phyloP scores from a whole-genome alignment of 2,888 invertebrate genomes.

The Apoda limacodes region DNA sequence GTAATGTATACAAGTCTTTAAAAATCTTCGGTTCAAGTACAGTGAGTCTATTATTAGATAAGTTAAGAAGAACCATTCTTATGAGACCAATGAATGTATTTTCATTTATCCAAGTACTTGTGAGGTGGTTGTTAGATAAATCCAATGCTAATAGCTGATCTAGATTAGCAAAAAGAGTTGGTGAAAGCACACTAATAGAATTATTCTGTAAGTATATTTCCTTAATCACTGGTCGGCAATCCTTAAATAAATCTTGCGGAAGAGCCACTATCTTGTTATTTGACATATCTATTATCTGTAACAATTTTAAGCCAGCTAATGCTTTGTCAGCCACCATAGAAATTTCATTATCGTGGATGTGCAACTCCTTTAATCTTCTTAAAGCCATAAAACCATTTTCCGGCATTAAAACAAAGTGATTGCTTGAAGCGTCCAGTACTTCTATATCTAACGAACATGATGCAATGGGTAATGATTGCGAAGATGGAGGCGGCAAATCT shows the following conservation, averaged over 20 bases:
- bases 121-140: conserved; percentile 86
- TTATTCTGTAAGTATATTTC: conserved; percentile 93
- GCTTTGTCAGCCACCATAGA: conserved; percentile 89
- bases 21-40: conserved; percentile 87
- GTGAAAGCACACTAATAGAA: conserved; percentile 87
- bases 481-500: conserved; percentile 54
- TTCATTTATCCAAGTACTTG: conserved; percentile 87
- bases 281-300: conserved; percentile 89
- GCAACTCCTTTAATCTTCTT: conserved; percentile 81
- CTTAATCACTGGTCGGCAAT: conserved; percentile 82
- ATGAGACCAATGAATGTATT: conserved; percentile 90
- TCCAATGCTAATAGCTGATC: conserved; percentile 85
- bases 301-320: conserved; percentile 80
- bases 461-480: conserved; percentile 49
- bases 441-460: conserved; percentile 85
- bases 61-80: conserved; percentile 86
- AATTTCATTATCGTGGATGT: conserved; percentile 90
- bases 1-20: conserved; percentile 85
- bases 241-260: conserved; percentile 86
- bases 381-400: conserved; percentile 85
- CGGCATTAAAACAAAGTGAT: conserved; percentile 86
- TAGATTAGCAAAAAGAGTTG: conserved; percentile 87
- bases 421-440: conserved; percentile 84
- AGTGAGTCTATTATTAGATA: conserved; percentile 86
- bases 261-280: conserved; percentile 91